Conservation (phyloP, 2,888 invertebrate genomes). For the Tetragonula carbonaria region DNA sequence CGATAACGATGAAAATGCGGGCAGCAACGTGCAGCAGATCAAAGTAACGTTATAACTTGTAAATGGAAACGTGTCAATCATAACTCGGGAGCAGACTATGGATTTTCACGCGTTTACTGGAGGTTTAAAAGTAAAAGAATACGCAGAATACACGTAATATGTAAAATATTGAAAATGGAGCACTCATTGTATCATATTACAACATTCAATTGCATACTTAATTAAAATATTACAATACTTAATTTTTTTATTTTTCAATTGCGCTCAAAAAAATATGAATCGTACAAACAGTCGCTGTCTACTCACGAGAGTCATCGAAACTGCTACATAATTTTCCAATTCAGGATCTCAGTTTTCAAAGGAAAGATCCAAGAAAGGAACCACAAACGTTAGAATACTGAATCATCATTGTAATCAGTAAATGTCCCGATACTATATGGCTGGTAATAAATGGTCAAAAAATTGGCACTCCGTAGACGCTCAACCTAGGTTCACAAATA, state of each 20-base stretch:
- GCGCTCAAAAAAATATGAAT: too few species aligned
- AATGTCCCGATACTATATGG: too few species aligned
- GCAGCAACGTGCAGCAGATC: slow-evolving; percentile 24
- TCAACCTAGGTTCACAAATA: neutral
- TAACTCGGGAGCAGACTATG: neutral
- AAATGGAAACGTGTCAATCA: neutral
- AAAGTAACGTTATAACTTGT: neutral
- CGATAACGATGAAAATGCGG: slow-evolving; percentile 8
- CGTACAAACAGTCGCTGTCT: too few species aligned
- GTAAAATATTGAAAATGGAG: neutral
- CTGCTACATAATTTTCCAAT: too few species aligned
- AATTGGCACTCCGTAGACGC: too few species aligned
- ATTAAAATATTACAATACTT: neutral
- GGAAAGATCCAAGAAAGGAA: neutral
- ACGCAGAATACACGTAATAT: neutral
- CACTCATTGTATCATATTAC: neutral
- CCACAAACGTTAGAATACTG: neutral
- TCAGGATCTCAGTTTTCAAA: neutral
- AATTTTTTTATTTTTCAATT: too few species aligned
- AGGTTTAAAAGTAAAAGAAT: neutral
- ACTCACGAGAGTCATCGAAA: too few species aligned
- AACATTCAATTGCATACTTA: neutral
- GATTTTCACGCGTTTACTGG: neutral
- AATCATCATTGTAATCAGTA: neutral
- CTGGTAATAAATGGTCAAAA: too few species aligned